Percentiles rank a stretch among this genome's conserved stretches.
Evolutionary conservation across 2,888 invertebrate genomes (phyloP).

Genomic region (Cyclophora albipunctata): DNA sequence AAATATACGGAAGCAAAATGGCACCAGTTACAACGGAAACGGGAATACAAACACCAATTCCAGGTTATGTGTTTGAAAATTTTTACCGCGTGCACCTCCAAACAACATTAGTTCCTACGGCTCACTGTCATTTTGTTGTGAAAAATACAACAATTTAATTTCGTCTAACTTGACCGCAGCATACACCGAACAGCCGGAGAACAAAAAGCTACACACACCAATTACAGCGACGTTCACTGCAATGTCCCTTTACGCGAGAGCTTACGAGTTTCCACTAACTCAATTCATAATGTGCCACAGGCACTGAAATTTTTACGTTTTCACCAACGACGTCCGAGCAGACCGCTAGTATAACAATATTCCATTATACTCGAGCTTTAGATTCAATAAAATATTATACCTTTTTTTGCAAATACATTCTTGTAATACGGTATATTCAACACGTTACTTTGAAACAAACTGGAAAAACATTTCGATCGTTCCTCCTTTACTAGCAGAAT

Average conservation of each 20-base stretch:
- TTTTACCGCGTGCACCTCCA: slow-evolving; percentile 15
- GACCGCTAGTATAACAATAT: slow-evolving; percentile 13
- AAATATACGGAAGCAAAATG: no score
- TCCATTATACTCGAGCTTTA: slow-evolving; percentile 8
- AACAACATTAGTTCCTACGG: slow-evolving; percentile 26
- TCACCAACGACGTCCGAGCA: slow-evolving; percentile 25
- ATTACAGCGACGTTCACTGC: slow-evolving; percentile 46
- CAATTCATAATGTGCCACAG: slow-evolving; percentile 56
- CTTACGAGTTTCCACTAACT: slow-evolving; percentile 56
- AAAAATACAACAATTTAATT: slow-evolving; percentile 73
- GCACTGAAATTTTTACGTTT: slow-evolving; percentile 49
- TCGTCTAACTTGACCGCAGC: slow-evolving; percentile 63
- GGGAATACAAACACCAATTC: no score
- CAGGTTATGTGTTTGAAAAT: slow-evolving; percentile 9
- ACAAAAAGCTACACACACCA: slow-evolving; percentile 69
- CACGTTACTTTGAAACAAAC: not conserved
- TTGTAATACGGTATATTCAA: no score
- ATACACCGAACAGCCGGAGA: slow-evolving; percentile 52
- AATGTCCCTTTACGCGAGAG: slow-evolving; percentile 43
- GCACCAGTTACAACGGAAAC: no score
- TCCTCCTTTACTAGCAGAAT: not conserved
- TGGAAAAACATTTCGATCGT: not conserved
- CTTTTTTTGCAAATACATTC: no score
- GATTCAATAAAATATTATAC: slow-evolving; percentile 9
- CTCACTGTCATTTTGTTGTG: slow-evolving; percentile 54